These are phyloP conservation scores for Rugalucina vietnamica DNA, from an alignment of 2,888 invertebrate genomes.

Conservation along the genomic window DNA sequence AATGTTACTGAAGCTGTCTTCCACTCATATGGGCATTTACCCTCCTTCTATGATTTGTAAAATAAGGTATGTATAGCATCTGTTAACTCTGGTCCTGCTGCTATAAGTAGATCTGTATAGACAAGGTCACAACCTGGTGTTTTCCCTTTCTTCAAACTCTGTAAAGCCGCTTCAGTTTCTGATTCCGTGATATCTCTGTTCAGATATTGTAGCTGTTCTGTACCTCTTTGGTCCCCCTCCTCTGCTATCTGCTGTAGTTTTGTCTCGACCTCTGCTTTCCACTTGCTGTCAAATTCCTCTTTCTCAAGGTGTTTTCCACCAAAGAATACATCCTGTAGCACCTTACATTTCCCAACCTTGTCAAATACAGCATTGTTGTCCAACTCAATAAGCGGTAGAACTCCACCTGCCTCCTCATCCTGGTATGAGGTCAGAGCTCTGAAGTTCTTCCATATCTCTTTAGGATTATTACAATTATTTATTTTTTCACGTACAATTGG, in stretches of 20 bases:
- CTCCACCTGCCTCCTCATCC: background rate
- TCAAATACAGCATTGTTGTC: background rate
- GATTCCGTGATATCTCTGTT: background rate
- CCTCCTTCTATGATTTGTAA: conserved; percentile 2
- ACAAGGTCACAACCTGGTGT: background rate
- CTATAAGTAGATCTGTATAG: background rate
- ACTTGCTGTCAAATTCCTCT: background rate
- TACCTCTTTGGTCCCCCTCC: no score
- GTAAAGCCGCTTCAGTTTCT: background rate
- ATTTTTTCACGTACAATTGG: background rate
- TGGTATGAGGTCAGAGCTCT: background rate
- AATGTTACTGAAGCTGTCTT: conserved; percentile 23
- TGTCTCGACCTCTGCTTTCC: background rate
- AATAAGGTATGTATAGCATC: conserved; percentile 4
- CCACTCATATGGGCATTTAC: conserved; percentile 23
- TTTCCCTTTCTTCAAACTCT: background rate
- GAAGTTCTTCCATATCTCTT: background rate
- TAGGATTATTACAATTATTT: background rate
- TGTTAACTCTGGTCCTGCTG: background rate
- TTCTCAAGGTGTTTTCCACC: background rate
- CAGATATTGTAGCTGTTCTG: no score
- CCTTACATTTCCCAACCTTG: no score
- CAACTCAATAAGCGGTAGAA: background rate
- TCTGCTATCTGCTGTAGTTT: no score
- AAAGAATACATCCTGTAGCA: background rate